Percentiles rank a stretch among this genome's conserved stretches.
phyloP scores from a whole-genome alignment of 2,113 vertebrate genomes.

The Otolemur garnettii region DNA sequence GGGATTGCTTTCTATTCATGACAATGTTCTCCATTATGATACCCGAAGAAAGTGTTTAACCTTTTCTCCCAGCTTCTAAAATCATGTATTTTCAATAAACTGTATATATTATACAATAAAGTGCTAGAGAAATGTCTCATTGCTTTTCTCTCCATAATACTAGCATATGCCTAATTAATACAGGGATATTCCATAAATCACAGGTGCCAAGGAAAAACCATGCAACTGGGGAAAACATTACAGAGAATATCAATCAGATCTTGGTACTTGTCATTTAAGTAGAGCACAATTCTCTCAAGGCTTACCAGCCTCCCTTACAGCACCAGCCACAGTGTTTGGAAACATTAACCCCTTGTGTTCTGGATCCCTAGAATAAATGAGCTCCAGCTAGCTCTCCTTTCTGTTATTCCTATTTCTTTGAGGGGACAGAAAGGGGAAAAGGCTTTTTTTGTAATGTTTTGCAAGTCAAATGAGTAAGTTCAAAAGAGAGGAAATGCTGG shows the following conservation, averaged over 20 bases:
- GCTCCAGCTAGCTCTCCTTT: background rate
- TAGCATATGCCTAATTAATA: slow-evolving; percentile 81
- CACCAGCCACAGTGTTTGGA: slow-evolving; percentile 20
- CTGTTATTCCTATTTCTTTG: background rate
- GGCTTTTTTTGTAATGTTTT: slow-evolving; percentile 36
- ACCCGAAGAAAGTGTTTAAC: slow-evolving; percentile 72
- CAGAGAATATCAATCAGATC: slow-evolving; percentile 80
- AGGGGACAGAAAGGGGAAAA: fast-evolving
- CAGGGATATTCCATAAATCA: slow-evolving; percentile 76
- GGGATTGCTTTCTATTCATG: slow-evolving; percentile 56
- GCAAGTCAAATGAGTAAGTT: slow-evolving; percentile 59
- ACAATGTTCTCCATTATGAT: slow-evolving; percentile 67
- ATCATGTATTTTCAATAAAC: slow-evolving; percentile 48
- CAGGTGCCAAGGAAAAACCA: slow-evolving; percentile 72
- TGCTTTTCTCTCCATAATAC: slow-evolving; percentile 50
- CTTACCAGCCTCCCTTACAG: slow-evolving; percentile 11
- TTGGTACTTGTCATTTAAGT: slow-evolving; percentile 80
- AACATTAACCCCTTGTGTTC: slow-evolving; percentile 69
- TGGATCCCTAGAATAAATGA: background rate
- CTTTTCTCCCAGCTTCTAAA: slow-evolving; percentile 67
- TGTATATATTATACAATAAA: slow-evolving; percentile 37
- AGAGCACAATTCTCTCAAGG: slow-evolving; percentile 75
- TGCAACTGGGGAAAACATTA: slow-evolving; percentile 66
- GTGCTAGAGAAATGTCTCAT: slow-evolving; percentile 56
- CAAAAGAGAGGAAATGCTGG: slow-evolving; percentile 54